Evolutionary conservation across 2,113 vertebrate species (phyloP), one percentile per base, ranked within the genome.

Genomic region (Platycercus adscitus): DNA sequence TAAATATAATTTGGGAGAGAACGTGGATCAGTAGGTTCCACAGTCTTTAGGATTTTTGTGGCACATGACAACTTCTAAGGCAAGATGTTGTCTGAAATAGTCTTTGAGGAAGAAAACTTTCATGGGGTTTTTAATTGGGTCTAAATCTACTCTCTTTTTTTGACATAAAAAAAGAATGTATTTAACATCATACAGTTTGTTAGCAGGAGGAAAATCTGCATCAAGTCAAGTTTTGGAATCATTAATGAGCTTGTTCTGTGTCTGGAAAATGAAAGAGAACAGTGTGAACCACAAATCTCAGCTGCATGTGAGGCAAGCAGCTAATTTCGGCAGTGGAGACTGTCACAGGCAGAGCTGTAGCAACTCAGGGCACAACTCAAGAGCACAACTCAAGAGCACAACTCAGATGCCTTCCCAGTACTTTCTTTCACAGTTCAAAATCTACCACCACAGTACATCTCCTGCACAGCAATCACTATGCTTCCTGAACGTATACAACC

Each of bases 201-300:
- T 64, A 89, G 64, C 47, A 83, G 82, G 78, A 93, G 46, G 46
- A 13, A 80, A 96, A 81, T 88, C 33, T 88, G 75, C 76, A 87
- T 64, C 15, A 72, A 93, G 60, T 84, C 60, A 76, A 82, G 14
- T 89, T 88, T 73, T 50, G 80, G 84, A 95, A 91, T 89, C 58
- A 93, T 88, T 88, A 91, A 93, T 46, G 79, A 95, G 66, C n/a
- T 75, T 72, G 47, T 72, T 85, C 75, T 82, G 44, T 1, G 3
- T 65, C 16, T 81, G 70, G 53, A 85, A 83, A 86, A 80, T 18
- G 15, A 89, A 83, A 84, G 47, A 66, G 85, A 94, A 89, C 78
- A 37, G 29, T 8, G 53, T 76, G 81, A 94, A 80, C 52, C 70
- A 87, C 56, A 82, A 58, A 72, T 63, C 78, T 89, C 66, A 80